Evolutionary conservation across 1,140 invertebrate genomes (phyloP).

Genomic region (Rhyacophila brunnea): DNA sequence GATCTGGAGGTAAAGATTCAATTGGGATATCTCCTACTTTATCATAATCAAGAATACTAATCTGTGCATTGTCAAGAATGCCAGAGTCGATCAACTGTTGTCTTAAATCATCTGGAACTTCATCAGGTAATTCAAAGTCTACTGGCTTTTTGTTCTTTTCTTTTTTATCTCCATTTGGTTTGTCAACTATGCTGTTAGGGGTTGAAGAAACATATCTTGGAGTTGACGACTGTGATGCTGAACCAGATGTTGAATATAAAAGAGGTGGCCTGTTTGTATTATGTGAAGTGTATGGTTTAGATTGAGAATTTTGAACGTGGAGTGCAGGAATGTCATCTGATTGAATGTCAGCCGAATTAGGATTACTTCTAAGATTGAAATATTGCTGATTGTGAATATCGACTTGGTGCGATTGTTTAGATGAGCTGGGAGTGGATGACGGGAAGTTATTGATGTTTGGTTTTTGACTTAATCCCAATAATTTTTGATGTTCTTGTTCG

Average conservation of each 20-base stretch:
- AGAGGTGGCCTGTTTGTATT: constrained; percentile 32
- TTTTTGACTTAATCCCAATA: constrained; percentile 22
- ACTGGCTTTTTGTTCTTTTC: constrained; percentile 56
- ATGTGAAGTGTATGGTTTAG: constrained; percentile 25
- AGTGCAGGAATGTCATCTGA: constrained; percentile 7
- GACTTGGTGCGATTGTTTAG: constrained; percentile 11
- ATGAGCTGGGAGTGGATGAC: background rate
- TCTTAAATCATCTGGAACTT: constrained; percentile 82
- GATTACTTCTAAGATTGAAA: constrained; percentile 5
- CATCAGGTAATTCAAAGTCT: constrained; percentile 71
- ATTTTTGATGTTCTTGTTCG: constrained; percentile 28
- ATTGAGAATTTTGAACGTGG: constrained; percentile 16
- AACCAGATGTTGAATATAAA: constrained; percentile 45
- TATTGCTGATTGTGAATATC: constrained; percentile 27
- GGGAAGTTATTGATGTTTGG: background rate
- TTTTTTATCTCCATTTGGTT: constrained; percentile 50
- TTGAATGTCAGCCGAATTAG: background rate
- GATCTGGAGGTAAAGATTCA: constrained; percentile 80
- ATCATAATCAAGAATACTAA: constrained; percentile 81
- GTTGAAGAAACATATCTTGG: constrained; percentile 49
- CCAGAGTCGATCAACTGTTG: constrained; percentile 81
- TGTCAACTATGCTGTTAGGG: constrained; percentile 42
- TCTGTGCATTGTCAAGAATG: constrained; percentile 81
- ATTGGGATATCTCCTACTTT: constrained; percentile 84
- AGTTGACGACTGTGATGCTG: constrained; percentile 51